Evolutionary conservation across 2,113 vertebrate species (phyloP), one percentile per base, ranked within the genome.

Genomic region (Mastomys coucha): DNA sequence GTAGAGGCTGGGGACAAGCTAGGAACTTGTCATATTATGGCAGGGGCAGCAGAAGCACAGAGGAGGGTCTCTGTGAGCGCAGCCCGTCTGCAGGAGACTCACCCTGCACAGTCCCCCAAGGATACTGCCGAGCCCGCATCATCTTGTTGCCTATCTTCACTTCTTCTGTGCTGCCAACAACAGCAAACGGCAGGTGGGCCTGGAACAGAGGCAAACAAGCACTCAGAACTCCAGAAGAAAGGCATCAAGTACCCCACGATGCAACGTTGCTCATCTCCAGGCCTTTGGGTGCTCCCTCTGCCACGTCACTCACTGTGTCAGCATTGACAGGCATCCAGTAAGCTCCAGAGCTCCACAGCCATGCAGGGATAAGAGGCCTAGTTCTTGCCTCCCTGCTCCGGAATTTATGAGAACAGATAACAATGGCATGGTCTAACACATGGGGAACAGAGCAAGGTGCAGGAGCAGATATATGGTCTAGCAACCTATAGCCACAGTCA

Each of bases 121-220:
- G 99, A 95, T 99, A 99, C 98, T 99, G 99, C 60, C 99, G 99
- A 2, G 99, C 99, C 97, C 99, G 99, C 99, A 99, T 99, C 99
- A 99, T 99, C 99, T 99, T 99, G 98, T 99, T 99, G 97, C 99
- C 99, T 95, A 99, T 99, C 99, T 99, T 99, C 97, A 99, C 98
- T 97, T 99, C 99, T 98, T 99, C 99, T 0, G 99, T 99, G 98
- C 99, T 99, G 92, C 99, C 99, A 9, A 99, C 99, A 82, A 99
- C 99, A 1, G 99, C 99, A 95, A 99, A 99, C 0, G 99, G 99
- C 98, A 99, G 99, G 98, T 99, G 99, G 88, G 99, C 99, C 99
- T 99, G 98, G 73, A 98, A 98, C 24, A 97, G 42, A 98, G 91
- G 67, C 81, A 88, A 69, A 94, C 53, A 22, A 36, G 78, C 63